Evolutionary conservation across 2,888 invertebrate species (phyloP).

Genomic region (Lycia hirtaria): DNA sequence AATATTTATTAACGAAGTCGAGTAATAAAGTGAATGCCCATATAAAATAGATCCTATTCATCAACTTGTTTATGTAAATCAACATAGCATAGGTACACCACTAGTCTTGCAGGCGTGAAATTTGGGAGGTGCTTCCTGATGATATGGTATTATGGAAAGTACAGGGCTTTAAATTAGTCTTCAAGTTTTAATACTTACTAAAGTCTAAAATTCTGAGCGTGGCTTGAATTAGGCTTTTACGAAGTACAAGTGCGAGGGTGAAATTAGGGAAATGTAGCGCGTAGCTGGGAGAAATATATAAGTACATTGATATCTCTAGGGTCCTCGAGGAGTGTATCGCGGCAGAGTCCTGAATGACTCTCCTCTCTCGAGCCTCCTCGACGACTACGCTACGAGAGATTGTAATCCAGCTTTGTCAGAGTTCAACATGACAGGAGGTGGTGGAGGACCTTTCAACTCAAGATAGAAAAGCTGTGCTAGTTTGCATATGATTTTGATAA

Average conservation of each 20-base stretch:
- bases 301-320: conserved; percentile 67
- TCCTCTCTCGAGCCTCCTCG: conserved; percentile 61
- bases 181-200: conserved; percentile 44
- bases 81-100: no score
- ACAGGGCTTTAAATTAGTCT: conserved; percentile 38
- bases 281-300: conserved; percentile 48
- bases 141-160: conserved; percentile 24
- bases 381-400: conserved; percentile 60
- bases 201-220: conserved; percentile 44
- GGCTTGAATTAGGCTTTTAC: conserved; percentile 52
- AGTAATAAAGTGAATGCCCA: not conserved
- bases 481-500: no score
- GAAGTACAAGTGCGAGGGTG: conserved; percentile 44
- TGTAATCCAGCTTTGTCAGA: conserved; percentile 72
- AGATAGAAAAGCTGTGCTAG: conserved; percentile 32
- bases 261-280: conserved; percentile 42
- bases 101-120: no score
- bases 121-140: no score
- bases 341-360: conserved; percentile 63
- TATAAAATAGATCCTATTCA: not conserved
- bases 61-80: not conserved
- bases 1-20: not conserved
- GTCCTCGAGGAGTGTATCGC: conserved; percentile 57
- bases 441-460: conserved; percentile 47
- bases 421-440: conserved; percentile 56